These are phyloP conservation scores for Catostomus latipinnis DNA, from an alignment of 2,797 vertebrate species.

Conservation along the genomic window DNA sequence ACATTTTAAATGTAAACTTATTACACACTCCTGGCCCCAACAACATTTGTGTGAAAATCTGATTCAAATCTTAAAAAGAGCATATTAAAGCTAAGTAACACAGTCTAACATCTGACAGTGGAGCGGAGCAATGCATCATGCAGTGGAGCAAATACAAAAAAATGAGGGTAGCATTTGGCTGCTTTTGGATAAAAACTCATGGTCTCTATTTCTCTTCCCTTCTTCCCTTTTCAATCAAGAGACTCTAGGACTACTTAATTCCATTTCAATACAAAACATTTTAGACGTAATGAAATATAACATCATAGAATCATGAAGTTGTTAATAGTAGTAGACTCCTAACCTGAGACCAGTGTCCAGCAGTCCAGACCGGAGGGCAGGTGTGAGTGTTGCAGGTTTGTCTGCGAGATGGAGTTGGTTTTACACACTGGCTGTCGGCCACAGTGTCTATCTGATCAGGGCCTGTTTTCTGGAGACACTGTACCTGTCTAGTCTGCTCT, in stretches of 20 bases:
- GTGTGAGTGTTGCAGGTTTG: conserved; percentile 79
- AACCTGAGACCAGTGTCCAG: conserved; percentile 88
- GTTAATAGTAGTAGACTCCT: conserved; percentile 22
- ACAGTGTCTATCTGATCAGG: conserved; percentile 68
- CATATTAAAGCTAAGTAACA: too few species aligned
- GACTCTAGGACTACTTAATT: not conserved
- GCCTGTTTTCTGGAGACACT: conserved; percentile 76
- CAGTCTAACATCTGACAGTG: too few species aligned
- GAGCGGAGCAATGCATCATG: too few species aligned
- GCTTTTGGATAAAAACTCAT: too few species aligned
- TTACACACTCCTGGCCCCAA: too few species aligned
- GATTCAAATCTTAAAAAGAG: too few species aligned
- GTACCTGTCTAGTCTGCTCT: conserved; percentile 78
- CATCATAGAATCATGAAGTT: not conserved
- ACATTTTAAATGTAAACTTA: too few species aligned
- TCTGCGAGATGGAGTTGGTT: conserved; percentile 68
- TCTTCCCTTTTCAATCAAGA: too few species aligned
- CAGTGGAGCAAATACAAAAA: too few species aligned
- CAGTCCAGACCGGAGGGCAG: conserved; percentile 85
- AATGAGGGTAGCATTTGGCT: too few species aligned
- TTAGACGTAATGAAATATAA: not conserved
- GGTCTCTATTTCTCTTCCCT: too few species aligned
- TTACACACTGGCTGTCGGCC: conserved; percentile 72
- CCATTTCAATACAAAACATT: not conserved
- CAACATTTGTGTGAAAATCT: too few species aligned